phyloP scores from a whole-genome alignment of 2,797 vertebrate species.

The Sebastiscus tertius region DNA sequence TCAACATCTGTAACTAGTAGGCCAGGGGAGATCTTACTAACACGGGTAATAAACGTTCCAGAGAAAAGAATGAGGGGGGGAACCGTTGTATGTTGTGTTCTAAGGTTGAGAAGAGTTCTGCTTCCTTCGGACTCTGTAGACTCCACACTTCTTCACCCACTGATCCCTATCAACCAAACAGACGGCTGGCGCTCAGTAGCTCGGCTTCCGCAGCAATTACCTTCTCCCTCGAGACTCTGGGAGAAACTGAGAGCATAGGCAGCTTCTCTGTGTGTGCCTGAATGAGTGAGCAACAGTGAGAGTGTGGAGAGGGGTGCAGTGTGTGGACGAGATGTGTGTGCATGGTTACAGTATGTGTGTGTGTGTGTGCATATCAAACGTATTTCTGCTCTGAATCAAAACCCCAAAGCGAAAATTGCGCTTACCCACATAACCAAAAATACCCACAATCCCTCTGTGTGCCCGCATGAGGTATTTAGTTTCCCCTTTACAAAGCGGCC shows the following conservation, averaged over 20 bases:
- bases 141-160: conserved; percentile 52
- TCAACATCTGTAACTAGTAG: not conserved
- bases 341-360: not conserved
- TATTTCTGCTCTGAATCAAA: conserved; percentile 32
- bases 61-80: not conserved
- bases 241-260: conserved; percentile 58
- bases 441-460: conserved; percentile 55
- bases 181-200: conserved; percentile 73
- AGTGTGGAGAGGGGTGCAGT: no score
- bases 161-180: conserved; percentile 77
- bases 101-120: conserved; percentile 10
- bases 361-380: conserved; percentile 7
- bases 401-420: conserved; percentile 46
- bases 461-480: conserved; percentile 54
- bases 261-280: conserved; percentile 51
- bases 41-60: not conserved
- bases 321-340: conserved; percentile 5
- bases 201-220: conserved; percentile 79
- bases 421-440: conserved; percentile 49
- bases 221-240: conserved; percentile 54
- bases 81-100: not conserved
- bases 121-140: conserved; percentile 8
- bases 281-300: conserved; percentile 5
- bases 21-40: not conserved
- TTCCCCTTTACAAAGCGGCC: conserved; percentile 35